These are phyloP conservation scores for Phymatocera aterrima DNA, from an alignment of 2,888 invertebrate genomes.

Conservation along the genomic window DNA sequence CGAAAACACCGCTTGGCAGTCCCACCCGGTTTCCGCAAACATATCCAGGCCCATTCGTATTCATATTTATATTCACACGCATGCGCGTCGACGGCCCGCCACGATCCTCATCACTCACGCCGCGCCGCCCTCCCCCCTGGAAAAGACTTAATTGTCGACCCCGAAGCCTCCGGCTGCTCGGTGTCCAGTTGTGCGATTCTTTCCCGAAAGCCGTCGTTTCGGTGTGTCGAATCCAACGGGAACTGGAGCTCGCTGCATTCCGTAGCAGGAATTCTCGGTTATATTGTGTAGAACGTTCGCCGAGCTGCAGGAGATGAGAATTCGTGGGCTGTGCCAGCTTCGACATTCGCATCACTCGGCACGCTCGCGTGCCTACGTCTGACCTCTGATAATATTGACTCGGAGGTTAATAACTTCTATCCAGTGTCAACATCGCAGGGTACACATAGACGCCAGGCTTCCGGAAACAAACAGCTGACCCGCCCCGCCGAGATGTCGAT, in stretches of 20 bases:
- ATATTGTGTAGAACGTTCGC: background rate
- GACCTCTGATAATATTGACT: slow-evolving; percentile 29
- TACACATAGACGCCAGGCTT: background rate
- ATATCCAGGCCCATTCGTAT: background rate
- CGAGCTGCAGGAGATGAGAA: background rate
- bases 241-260: background rate
- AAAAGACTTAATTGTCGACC: slow-evolving; percentile 21
- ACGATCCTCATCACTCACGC: slow-evolving; percentile 23
- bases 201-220: background rate
- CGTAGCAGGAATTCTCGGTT: background rate
- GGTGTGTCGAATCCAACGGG: background rate
- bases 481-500: background rate
- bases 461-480: background rate
- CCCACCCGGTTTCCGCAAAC: background rate
- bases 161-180: background rate
- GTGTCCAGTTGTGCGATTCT: background rate
- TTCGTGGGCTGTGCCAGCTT: background rate
- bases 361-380: no score
- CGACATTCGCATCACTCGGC: no score
- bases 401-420: slow-evolving; percentile 4
- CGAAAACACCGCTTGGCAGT: background rate
- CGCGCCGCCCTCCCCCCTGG: background rate
- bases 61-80: background rate
- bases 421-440: background rate
- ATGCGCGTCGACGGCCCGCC: background rate